A percentile compares a stretch with the other conserved stretches of the same genome.
These are phyloP conservation scores for Synanthedon formicaeformis DNA, from an alignment of 2,888 invertebrate genomes.

Conservation along the genomic window DNA sequence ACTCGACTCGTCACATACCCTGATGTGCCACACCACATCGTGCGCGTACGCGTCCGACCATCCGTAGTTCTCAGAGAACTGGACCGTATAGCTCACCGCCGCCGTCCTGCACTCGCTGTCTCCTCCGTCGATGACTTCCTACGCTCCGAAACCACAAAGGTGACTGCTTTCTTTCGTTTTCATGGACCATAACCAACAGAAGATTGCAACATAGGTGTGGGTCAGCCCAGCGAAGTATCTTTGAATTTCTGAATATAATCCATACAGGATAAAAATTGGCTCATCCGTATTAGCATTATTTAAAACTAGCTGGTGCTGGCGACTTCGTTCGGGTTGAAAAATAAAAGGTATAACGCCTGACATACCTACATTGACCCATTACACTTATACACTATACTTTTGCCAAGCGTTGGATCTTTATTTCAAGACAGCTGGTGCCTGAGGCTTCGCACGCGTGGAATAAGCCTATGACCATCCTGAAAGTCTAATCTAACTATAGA, in stretches of 20 bases:
- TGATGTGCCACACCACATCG: conserved; percentile 66
- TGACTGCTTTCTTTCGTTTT: conserved; percentile 39
- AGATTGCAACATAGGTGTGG: background rate
- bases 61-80: conserved; percentile 76
- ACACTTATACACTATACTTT: too few relatives aligned
- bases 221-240: background rate
- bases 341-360: too few relatives aligned
- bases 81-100: conserved; percentile 76
- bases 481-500: too few relatives aligned
- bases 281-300: too few relatives aligned
- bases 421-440: too few relatives aligned
- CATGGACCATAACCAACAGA: conserved; percentile 11
- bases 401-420: too few relatives aligned
- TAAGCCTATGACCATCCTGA: too few relatives aligned
- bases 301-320: too few relatives aligned
- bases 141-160: conserved; percentile 81
- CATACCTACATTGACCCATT: too few relatives aligned
- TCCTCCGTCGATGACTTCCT: conserved; percentile 82
- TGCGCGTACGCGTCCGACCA: conserved; percentile 72
- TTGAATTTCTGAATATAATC: background rate
- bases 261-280: too few relatives aligned
- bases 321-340: too few relatives aligned
- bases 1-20: conserved; percentile 74
- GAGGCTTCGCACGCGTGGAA: too few relatives aligned
- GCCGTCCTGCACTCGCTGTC: conserved; percentile 71